Evolutionary conservation across 2,888 invertebrate species (phyloP).

Genomic region (Apotomis betuletana): DNA sequence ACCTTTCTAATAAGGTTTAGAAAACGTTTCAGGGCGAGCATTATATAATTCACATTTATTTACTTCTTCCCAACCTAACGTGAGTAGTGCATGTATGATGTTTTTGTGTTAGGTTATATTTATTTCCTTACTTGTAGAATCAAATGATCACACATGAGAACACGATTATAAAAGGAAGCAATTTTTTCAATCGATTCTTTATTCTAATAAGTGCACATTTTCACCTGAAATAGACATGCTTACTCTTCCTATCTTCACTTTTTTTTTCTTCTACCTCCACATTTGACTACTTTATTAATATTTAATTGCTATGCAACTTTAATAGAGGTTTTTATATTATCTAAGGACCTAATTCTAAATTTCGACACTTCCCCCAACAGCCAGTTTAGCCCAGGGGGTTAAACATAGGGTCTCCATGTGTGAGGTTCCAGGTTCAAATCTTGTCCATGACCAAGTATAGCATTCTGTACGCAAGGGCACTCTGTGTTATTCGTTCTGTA

Average conservation of each 20-base stretch:
- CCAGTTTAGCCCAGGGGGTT: constrained; percentile 24
- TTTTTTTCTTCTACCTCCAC: constrained; percentile 5
- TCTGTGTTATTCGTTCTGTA: constrained; percentile 77
- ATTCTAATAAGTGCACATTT: too few relatives aligned
- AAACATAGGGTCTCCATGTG: neutral
- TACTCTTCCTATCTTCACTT: neutral
- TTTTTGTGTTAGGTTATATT: constrained; percentile 35
- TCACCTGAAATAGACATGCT: too few relatives aligned
- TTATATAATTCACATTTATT: constrained; percentile 25
- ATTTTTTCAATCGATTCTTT: too few relatives aligned
- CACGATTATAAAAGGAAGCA: neutral
- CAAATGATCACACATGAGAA: neutral
- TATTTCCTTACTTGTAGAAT: neutral
- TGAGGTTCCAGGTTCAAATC: constrained; percentile 29
- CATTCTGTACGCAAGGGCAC: constrained; percentile 72
- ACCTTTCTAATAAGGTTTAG: neutral
- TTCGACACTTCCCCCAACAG: neutral
- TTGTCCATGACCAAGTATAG: neutral
- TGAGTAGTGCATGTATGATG: neutral
- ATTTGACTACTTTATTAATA: too few relatives aligned
- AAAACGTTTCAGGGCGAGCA: neutral
- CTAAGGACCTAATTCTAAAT: neutral
- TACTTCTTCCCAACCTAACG: constrained; percentile 19
- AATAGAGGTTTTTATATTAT: neutral
- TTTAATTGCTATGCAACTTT: too few relatives aligned